Evolutionary conservation across 2,888 invertebrate species (phyloP).

Genomic region (Acutogordius australiensis): DNA sequence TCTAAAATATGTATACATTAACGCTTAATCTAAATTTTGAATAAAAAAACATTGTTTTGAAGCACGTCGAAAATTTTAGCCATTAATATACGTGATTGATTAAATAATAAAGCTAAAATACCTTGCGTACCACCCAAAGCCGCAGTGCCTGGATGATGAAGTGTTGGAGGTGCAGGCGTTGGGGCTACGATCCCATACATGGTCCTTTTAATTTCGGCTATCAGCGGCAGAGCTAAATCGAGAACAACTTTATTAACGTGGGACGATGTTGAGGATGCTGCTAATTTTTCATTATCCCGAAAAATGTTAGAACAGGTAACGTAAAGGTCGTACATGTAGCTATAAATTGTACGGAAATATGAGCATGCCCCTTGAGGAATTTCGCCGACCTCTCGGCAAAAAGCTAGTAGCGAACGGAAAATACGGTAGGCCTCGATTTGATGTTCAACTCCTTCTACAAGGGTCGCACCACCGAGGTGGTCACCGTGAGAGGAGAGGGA

Average conservation of each 20-base stretch:
- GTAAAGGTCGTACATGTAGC: not conserved
- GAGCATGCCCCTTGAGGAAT: not conserved
- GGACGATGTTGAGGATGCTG: too few relatives aligned
- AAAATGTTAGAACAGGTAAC: not conserved
- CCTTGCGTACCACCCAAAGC: too few relatives aligned
- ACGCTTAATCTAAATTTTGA: too few relatives aligned
- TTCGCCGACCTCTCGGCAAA: not conserved
- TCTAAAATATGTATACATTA: too few relatives aligned
- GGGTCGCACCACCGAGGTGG: too few relatives aligned
- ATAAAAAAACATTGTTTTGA: too few relatives aligned
- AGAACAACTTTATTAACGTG: not conserved
- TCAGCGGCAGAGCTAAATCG: not conserved
- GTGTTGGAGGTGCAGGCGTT: not conserved
- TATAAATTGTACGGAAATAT: not conserved
- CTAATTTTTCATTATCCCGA: too few relatives aligned
- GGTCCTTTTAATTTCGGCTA: not conserved
- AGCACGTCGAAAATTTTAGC: too few relatives aligned
- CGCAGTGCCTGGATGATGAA: not conserved
- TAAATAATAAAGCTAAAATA: too few relatives aligned
- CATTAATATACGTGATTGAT: too few relatives aligned
- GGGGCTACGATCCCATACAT: slow-evolving; percentile 7
- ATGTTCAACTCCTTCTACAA: too few relatives aligned
- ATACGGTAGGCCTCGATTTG: not conserved
- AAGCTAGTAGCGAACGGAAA: not conserved
- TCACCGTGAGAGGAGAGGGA: not conserved